phyloP scores from a whole-genome alignment of 2,888 invertebrate genomes.

The Hartigia nigra region DNA sequence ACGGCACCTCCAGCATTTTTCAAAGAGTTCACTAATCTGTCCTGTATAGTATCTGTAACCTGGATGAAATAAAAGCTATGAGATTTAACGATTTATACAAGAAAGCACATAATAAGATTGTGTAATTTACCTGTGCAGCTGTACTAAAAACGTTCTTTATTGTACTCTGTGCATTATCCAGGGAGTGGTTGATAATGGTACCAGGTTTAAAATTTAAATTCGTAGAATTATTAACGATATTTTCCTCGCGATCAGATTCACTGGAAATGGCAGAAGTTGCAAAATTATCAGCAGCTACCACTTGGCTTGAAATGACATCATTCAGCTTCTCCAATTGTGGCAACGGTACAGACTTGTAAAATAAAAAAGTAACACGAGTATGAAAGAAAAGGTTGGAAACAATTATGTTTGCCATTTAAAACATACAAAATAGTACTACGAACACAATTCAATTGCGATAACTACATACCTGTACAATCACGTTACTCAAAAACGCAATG shows the following conservation, averaged over 20 bases:
- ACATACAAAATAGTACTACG: too few species aligned
- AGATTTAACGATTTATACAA: not conserved
- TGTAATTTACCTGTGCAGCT: not conserved
- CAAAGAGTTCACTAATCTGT: not conserved
- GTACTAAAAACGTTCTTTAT: not conserved
- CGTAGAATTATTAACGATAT: not conserved
- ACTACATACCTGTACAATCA: not conserved
- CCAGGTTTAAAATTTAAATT: not conserved
- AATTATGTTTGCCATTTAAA: too few species aligned
- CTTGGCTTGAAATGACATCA: too few species aligned
- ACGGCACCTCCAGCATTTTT: not conserved
- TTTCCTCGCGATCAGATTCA: not conserved
- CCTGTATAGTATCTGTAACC: not conserved
- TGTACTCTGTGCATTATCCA: not conserved
- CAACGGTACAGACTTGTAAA: too few species aligned
- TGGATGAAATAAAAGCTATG: not conserved
- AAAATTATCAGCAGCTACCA: not conserved
- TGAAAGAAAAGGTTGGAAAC: too few species aligned
- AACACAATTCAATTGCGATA: not conserved
- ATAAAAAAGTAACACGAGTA: too few species aligned
- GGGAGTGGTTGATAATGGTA: not conserved
- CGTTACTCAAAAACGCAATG: not conserved
- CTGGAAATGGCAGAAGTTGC: not conserved
- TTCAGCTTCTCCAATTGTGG: too few species aligned
- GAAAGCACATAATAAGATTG: not conserved